phyloP scores from a whole-genome alignment of 1,140 invertebrate genomes.

The Drosophila triauraria region DNA sequence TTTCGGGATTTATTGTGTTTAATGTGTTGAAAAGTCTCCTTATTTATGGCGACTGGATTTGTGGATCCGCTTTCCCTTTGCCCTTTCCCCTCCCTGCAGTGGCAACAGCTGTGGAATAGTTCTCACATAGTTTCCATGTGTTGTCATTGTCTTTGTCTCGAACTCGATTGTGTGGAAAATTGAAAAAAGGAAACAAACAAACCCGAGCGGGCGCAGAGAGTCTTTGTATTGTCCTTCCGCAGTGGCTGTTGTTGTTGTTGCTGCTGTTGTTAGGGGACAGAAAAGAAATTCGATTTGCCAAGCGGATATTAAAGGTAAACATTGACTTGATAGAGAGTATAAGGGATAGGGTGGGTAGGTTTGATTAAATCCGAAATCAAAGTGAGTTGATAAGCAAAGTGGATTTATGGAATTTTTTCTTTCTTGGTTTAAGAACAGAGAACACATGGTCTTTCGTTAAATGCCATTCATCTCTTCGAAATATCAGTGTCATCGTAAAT shows the following conservation, averaged over 20 bases:
- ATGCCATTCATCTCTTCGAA: conserved; percentile 3
- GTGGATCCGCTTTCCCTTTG: conserved; percentile 7
- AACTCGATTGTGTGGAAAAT: conserved; percentile 80
- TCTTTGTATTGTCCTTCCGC: conserved; percentile 11
- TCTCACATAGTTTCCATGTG: conserved; percentile 69
- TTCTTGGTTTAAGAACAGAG: background rate
- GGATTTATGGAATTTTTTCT: background rate
- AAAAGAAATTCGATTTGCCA: conserved; percentile 42
- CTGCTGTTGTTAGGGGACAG: conserved; percentile 16
- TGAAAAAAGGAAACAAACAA: conserved; percentile 58
- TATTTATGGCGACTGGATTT: conserved; percentile 72
- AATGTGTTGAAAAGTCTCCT: conserved; percentile 79
- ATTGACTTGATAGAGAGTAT: conserved; percentile 21
- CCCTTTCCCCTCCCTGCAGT: background rate
- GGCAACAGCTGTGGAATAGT: conserved; percentile 60
- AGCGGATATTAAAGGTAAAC: conserved; percentile 59
- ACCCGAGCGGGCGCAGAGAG: conserved; percentile 8
- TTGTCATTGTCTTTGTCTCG: conserved; percentile 56
- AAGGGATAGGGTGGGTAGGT: background rate
- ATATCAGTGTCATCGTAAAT: conserved; percentile 40
- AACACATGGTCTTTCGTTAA: background rate
- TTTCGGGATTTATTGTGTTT: conserved; percentile 78
- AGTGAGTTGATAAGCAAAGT: conserved; percentile 5
- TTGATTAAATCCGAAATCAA: conserved; percentile 26
- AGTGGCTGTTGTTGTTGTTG: conserved; percentile 32